These are phyloP conservation scores for Temnothorax rugatulus DNA, from an alignment of 2,888 invertebrate genomes.

Conservation along the genomic window DNA sequence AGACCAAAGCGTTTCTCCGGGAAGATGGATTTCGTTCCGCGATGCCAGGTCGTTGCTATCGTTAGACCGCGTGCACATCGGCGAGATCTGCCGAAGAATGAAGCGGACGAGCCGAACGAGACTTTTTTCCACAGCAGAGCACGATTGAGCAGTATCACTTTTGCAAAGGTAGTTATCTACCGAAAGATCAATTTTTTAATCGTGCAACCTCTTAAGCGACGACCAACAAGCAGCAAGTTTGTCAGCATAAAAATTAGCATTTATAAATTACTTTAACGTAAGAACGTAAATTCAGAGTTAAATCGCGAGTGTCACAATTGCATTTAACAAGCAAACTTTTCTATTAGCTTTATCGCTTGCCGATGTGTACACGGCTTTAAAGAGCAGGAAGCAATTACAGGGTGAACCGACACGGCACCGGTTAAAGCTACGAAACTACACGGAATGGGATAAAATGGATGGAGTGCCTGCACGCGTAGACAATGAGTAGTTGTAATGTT, in stretches of 20 bases:
- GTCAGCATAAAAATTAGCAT: background rate
- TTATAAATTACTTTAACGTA: background rate
- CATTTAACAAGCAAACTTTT: background rate
- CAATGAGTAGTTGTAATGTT: constrained; percentile 22
- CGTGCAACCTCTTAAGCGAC: background rate
- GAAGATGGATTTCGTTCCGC: constrained; percentile 43
- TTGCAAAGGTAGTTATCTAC: background rate
- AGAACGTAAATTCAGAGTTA: background rate
- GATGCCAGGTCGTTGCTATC: constrained; percentile 12
- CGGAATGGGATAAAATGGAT: constrained; percentile 22
- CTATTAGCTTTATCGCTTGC: background rate
- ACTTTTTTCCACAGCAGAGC: background rate
- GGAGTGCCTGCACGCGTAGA: constrained; percentile 10
- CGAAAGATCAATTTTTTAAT: background rate
- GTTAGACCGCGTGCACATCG: constrained; percentile 46
- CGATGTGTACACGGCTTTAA: constrained; percentile 40
- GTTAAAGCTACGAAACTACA: constrained; percentile 44
- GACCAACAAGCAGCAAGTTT: background rate
- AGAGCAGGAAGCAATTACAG: constrained; percentile 39
- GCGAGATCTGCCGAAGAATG: background rate
- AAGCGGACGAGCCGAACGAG: background rate
- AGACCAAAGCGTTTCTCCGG: constrained; percentile 35
- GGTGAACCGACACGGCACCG: constrained; percentile 19
- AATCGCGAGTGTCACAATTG: background rate
- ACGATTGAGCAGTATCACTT: background rate